Evolutionary conservation across 2,797 vertebrate genomes (phyloP), one percentile per base, ranked within the genome.

Genomic region (Parotocinclus haroldoi): DNA sequence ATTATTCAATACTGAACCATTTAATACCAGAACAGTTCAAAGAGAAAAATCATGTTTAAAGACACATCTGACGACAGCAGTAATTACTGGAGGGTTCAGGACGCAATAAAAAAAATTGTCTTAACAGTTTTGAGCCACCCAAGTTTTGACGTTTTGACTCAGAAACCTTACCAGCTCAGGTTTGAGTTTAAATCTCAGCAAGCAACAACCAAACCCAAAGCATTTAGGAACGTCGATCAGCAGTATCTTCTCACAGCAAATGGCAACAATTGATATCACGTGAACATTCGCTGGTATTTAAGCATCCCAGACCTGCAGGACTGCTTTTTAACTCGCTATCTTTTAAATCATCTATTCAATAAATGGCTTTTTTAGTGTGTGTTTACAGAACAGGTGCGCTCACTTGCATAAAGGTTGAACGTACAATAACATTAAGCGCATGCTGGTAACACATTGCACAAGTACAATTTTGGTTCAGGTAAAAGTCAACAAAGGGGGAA

Each of bases 311-410:
- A 61, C 67, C 67, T 64, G 62, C 63, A 62, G 69, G 58, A 56
- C 52, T 46, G 45, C 44, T n/a, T 36, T 13, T 45, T 57, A 27
- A 45, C 59, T 69, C 46, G 62, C 61, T 17, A 57, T 10, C 53
- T 55, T 27, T 57, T 52, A 39, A 14, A 58, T 58, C 50, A 55
- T 63, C 60, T 66, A 57, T 63, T 60, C 58, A 48, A 65, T 40
- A 79, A 83, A 89, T 88, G 86, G 86, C 86, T 88, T 87, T 64
- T 17, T 48, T 10, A 53, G 11, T 55, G n/a, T 68, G 65, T 66
- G 51, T 66, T 50, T 69, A 46, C 46, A 49, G 56, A 66, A 72
- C 49, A 69, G 18, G 65, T 58, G 48, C 38, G 27, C 65, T 58
- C 36, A 70, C 61, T 74, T 79, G 75, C 78, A 77, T 77, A 77